Conservation (phyloP, 2,797 vertebrate species). For the Sebastes itinus region DNA sequence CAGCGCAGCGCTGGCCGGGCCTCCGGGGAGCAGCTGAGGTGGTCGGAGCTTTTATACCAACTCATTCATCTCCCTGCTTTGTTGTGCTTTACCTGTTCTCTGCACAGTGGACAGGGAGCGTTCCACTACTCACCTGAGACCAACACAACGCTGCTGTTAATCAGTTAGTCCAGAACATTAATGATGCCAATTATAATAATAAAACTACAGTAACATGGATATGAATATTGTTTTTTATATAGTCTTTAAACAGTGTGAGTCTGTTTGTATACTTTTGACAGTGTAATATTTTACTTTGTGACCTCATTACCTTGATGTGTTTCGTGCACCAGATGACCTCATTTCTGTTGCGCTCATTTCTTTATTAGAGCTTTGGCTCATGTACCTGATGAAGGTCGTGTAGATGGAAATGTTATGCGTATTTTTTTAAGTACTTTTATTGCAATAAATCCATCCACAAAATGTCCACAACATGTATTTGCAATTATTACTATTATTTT, state of each 20-base stretch:
- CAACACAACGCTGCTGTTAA: neutral
- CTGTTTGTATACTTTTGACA: neutral
- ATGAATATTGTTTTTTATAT: neutral
- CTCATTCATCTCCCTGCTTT: neutral
- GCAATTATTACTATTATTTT: too few species aligned
- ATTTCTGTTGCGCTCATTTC: neutral
- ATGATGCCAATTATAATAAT: too few species aligned
- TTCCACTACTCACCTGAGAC: neutral
- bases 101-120: neutral
- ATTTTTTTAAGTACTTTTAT: too few species aligned
- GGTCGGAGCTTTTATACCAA: neutral
- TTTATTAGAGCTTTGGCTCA: neutral
- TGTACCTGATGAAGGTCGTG: neutral
- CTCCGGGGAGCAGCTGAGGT: slow-evolving; percentile 25
- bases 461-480: too few species aligned
- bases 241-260: neutral
- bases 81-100: neutral
- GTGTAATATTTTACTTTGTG: neutral
- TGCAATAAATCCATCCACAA: too few species aligned
- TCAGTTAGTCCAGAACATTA: neutral
- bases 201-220: neutral
- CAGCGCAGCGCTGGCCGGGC: neutral
- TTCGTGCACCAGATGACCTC: neutral
- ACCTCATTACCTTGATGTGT: neutral
- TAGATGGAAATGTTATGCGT: neutral